A percentile compares a stretch with the other conserved stretches of the same genome.
phyloP scores from a whole-genome alignment of 1,140 invertebrate genomes.

The Spodoptera frugiperda region DNA sequence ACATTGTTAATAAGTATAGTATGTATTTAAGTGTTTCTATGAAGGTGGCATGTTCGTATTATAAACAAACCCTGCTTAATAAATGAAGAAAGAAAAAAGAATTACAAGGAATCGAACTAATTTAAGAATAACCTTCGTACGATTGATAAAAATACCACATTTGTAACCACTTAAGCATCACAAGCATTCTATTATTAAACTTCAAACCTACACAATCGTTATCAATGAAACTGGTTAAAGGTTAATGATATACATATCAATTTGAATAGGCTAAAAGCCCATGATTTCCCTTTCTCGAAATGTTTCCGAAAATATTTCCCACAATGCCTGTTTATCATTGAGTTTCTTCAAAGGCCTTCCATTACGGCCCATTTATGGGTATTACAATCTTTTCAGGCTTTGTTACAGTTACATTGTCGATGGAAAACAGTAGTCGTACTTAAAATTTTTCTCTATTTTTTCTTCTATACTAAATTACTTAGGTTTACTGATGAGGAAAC shows the following conservation, averaged over 20 bases:
- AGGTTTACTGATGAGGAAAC: no score
- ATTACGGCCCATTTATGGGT: constrained; percentile 17
- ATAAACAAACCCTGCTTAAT: no score
- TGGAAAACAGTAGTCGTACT: not conserved
- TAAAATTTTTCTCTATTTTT: not conserved
- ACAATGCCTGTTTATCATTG: constrained; percentile 21
- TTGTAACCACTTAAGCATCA: no score
- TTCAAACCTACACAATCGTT: not conserved
- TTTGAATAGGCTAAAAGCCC: not conserved
- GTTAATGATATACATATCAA: not conserved
- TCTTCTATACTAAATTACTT: not conserved
- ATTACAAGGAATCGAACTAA: no score
- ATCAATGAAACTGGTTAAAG: not conserved
- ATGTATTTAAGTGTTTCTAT: no score
- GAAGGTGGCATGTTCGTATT: no score
- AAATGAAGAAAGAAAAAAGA: no score
- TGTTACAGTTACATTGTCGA: not conserved
- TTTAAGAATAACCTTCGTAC: no score
- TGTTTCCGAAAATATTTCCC: not conserved
- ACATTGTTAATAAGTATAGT: no score
- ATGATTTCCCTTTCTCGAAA: constrained; percentile 14
- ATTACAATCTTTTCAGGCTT: constrained; percentile 7
- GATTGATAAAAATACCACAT: no score
- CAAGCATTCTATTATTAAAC: no score
- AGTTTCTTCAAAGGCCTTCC: constrained; percentile 21